A percentile compares a stretch with the other conserved stretches of the same genome.
These are phyloP conservation scores for Rhynchophorus ferrugineus DNA, from an alignment of 1,140 invertebrate genomes.

Conservation along the genomic window DNA sequence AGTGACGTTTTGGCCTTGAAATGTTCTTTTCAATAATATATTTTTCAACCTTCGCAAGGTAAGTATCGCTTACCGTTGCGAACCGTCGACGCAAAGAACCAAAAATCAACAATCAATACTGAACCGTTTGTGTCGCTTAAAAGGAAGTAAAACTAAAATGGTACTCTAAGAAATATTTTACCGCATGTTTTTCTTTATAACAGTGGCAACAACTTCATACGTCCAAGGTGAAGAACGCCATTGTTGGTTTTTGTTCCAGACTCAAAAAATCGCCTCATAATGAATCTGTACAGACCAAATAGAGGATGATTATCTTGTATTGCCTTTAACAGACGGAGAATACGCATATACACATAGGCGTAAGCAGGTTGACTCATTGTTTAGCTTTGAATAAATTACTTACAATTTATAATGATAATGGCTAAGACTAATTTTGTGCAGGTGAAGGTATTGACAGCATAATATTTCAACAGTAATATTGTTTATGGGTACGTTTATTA, in stretches of 20 bases:
- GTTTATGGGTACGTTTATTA: too few species aligned
- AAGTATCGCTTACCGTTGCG: too few species aligned
- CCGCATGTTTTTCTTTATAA: not conserved
- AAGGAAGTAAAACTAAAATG: not conserved
- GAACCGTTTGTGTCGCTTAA: too few species aligned
- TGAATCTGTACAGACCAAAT: slow-evolving; percentile 7
- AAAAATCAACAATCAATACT: too few species aligned
- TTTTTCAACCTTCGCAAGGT: too few species aligned
- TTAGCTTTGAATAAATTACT: slow-evolving; percentile 7
- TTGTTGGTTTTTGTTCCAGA: slow-evolving; percentile 1
- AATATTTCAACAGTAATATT: too few species aligned
- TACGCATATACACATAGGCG: slow-evolving; percentile 8
- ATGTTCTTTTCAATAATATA: too few species aligned
- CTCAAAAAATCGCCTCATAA: slow-evolving; percentile 9
- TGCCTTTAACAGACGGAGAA: slow-evolving; percentile 12
- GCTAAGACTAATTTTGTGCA: not conserved
- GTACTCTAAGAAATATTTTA: not conserved
- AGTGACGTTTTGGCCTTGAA: too few species aligned
- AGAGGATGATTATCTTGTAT: slow-evolving; percentile 15
- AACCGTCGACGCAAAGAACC: too few species aligned
- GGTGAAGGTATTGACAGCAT: too few species aligned
- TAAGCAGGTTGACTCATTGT: slow-evolving; percentile 11
- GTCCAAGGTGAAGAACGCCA: not conserved
- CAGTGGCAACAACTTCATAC: not conserved
- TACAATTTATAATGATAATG: slow-evolving; percentile 3